These are phyloP conservation scores for Scomber scombrus DNA, from an alignment of 2,113 vertebrate species.

Conservation along the genomic window DNA sequence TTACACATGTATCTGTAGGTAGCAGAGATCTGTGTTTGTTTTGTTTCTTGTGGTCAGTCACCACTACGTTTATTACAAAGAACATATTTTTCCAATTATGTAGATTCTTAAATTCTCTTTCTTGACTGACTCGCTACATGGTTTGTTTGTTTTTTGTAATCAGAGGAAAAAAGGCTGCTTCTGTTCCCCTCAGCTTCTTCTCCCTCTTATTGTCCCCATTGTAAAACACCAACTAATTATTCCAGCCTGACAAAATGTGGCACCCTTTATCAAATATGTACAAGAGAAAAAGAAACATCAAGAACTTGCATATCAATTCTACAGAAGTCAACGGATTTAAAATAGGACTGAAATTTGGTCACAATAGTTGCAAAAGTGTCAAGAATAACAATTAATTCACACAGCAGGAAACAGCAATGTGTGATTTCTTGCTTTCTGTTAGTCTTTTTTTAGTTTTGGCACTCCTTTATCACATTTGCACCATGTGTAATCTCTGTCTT, in stretches of 20 bases:
- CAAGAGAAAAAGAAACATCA: background rate
- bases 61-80: background rate
- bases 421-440: constrained; percentile 13
- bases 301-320: background rate
- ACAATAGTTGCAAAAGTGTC: constrained; percentile 18
- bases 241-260: constrained; percentile 6
- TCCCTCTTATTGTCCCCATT: background rate
- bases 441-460: constrained; percentile 6
- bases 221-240: background rate
- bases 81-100: background rate
- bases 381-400: constrained; percentile 19
- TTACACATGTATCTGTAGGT: background rate
- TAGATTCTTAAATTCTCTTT: background rate
- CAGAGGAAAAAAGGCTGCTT: background rate
- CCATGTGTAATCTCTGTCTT: constrained; percentile 8
- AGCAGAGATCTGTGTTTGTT: background rate
- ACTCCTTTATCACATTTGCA: background rate
- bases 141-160: background rate
- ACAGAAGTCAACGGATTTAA: background rate
- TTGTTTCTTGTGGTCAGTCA: background rate
- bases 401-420: constrained; percentile 8
- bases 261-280: background rate
- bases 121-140: background rate
- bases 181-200: too few species aligned
- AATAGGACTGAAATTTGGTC: background rate